Evolutionary conservation across 2,888 invertebrate species (phyloP), one percentile per base, ranked within the genome.

Genomic region (Cremastinae sp.): DNA sequence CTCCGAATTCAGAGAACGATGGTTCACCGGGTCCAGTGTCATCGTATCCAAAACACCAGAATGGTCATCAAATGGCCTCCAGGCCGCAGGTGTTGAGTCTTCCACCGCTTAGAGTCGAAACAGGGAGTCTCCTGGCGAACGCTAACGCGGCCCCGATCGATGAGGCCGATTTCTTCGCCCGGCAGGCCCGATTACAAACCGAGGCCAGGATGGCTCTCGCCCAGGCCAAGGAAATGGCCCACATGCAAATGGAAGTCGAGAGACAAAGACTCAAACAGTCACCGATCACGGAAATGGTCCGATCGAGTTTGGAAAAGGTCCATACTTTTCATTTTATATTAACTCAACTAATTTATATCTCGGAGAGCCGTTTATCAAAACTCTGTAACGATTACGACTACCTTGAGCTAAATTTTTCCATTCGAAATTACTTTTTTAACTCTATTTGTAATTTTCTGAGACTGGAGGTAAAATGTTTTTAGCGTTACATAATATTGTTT

Each of bases 221-320:
- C 0, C 96, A 97, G 90, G 97, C 97, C 20, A 96, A 97, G 88
- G 95, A 96, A 90, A 95, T 96, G 94, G 97, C 97, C 37, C 94
- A 95, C 82, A 94, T 96, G 93, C 96, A 97, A 90, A 96, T 97
- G 95, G 95, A 95, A 92, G 95, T 95, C 78, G 94, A 94, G 84
- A 91, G 94, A 10, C 94, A 94, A 85, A 91, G 92, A 80, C 93
- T 94, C 78, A 92, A 94, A 79, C 93, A 93, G 82, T 95, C 95
- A 82, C 96, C 96, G 14, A 96, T 97, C 80, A 96, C 96, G 20
- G 95, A 96, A 90, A 96, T 97, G 93, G 93, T 97, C 75, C 93
- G 95, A 22, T 93, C 93, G 83, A 95, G 95, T 84, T 91, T 96
- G 87, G 93, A 94, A 86, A 96, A 96, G 91, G 95, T 91, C n/a